A percentile compares a stretch with the other conserved stretches of the same genome.
Evolutionary conservation across 2,113 vertebrate genomes (phyloP).

Genomic region (Glaucomys volans): DNA sequence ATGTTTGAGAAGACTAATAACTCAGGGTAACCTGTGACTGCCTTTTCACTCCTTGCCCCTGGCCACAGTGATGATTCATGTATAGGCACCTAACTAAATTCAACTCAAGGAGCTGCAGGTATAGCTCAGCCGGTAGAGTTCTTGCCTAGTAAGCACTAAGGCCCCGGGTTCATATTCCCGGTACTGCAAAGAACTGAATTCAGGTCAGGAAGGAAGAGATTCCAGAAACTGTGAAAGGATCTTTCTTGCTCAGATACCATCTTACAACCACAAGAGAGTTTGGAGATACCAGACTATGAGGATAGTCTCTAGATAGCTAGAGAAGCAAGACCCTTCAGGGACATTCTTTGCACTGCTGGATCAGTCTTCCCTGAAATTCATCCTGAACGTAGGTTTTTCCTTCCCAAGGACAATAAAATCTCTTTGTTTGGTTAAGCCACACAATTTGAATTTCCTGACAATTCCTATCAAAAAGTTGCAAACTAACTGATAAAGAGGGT

Average conservation of each 20-base stretch:
- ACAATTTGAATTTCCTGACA: conserved; percentile 20
- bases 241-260: neutral
- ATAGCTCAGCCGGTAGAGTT: too few relatives aligned
- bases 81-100: neutral
- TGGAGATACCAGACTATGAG: neutral
- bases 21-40: neutral
- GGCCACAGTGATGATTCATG: neutral
- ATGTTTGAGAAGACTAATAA: neutral
- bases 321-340: neutral
- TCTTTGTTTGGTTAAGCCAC: neutral
- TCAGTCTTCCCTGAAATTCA: neutral
- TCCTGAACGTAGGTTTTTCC: neutral
- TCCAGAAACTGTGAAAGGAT: neutral
- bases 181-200: too few relatives aligned
- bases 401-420: neutral
- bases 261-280: neutral
- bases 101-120: too few relatives aligned
- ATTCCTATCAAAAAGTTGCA: neutral
- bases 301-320: neutral
- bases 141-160: too few relatives aligned
- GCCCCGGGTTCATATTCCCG: too few relatives aligned
- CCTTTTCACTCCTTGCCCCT: neutral
- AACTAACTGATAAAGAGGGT: neutral
- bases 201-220: neutral
- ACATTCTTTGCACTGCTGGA: neutral